Base-by-base conservation (phyloP, 2,888 invertebrate species). In the Meteorus colon region DNA sequence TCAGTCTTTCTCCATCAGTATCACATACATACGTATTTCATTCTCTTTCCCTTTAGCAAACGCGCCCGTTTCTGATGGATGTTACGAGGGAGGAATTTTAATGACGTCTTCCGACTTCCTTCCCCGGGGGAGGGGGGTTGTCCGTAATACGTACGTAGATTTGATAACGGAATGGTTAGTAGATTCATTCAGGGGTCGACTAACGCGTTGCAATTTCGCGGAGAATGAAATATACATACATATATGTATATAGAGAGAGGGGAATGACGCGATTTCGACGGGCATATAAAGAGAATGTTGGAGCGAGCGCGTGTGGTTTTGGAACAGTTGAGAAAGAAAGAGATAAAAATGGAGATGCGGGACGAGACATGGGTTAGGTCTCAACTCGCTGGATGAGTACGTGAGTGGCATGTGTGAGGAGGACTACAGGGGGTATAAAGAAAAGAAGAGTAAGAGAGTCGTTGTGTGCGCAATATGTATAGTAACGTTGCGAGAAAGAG, bases 161-260 rank as follows among this genome's bases (percentile, higher is more conserved):
- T 89, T 88, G 89, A 89, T 89, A 89, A 89, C 88, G 86, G 86
- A 86, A 87, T 86, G 88, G 87, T 88, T 89, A 86, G 85, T 85
- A 86, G 86, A 87, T 87, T 87, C 84, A 81, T 80, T 80, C 83
- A 72, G 72, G 77, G 63, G 45, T 73, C 74, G 82, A 84, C 84
- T 86, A 88, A 88, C 85, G 88, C 86, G 86, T 82, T 83, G 86
- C 86, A 88, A 89, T 89, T 89, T 87, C 86, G 86, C 84, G 82
- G 81, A 78, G 75, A 72, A 70, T 68, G 65, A 34, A 68, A 55
- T 75, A 68, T 69, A 78, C 65, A 62, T 55, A 55, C 19, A 55
- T 55, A 10, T n/a, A 6, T 19, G 5, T 16, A 2, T 4, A 16
- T 19, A 55, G 19, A 8, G 19, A 29, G 31, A 27, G 37, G 71